phyloP scores from a whole-genome alignment of 2,888 invertebrate species.

The Coelinius sp. region DNA sequence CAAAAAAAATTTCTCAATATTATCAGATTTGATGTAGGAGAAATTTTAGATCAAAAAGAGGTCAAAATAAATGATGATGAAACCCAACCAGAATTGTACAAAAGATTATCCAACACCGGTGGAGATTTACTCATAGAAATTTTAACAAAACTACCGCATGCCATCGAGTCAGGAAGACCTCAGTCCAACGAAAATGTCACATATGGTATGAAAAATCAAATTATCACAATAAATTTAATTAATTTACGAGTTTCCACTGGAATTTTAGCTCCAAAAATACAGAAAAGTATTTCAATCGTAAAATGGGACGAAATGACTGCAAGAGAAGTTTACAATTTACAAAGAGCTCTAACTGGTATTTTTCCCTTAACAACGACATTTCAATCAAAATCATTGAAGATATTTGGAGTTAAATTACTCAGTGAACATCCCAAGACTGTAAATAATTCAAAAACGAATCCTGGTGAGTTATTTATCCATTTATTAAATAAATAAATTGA shows the following conservation, averaged over 20 bases:
- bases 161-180: conserved; percentile 74
- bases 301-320: conserved; percentile 79
- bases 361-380: conserved; percentile 77
- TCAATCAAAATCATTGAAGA: conserved; percentile 75
- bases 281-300: conserved; percentile 75
- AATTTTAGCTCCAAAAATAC: conserved; percentile 83
- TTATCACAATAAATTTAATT: conserved; percentile 23
- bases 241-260: conserved; percentile 39
- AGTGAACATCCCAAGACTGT: conserved; percentile 46
- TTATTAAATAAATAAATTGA: background rate
- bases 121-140: conserved; percentile 78
- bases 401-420: conserved; percentile 73
- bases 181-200: conserved; percentile 78
- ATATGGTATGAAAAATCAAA: conserved; percentile 74
- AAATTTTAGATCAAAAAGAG: conserved; percentile 76
- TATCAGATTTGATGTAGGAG: conserved; percentile 83
- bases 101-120: conserved; percentile 78
- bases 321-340: conserved; percentile 78
- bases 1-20: conserved; percentile 19
- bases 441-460: conserved; percentile 42
- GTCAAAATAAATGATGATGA: conserved; percentile 74
- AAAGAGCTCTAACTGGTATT: conserved; percentile 79
- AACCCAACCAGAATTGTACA: conserved; percentile 78
- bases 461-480: conserved; percentile 56
- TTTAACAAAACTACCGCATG: conserved; percentile 75